Evolutionary conservation across 1,140 invertebrate genomes (phyloP).

Genomic region (Cotesia glomerata): DNA sequence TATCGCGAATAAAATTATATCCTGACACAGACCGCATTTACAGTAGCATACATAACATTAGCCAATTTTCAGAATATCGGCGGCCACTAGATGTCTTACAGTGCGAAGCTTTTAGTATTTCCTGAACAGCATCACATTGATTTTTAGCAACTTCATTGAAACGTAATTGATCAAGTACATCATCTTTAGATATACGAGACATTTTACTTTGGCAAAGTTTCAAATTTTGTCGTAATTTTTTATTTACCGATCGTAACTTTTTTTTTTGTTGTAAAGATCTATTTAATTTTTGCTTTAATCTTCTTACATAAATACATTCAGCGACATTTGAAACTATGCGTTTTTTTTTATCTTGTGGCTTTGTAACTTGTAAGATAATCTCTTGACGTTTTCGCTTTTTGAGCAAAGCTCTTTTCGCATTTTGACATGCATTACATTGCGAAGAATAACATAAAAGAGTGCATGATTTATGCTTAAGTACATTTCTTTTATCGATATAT

Average conservation of each 20-base stretch:
- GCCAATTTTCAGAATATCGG: slow-evolving; percentile 31
- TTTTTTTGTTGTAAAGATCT: neutral
- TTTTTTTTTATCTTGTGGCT: neutral
- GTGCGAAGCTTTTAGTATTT: slow-evolving; percentile 28
- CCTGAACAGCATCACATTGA: slow-evolving; percentile 12
- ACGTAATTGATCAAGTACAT: slow-evolving; percentile 32
- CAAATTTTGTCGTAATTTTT: neutral
- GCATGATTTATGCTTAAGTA: neutral
- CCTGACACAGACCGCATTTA: slow-evolving; percentile 33
- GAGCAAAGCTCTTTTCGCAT: neutral
- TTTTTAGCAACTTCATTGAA: slow-evolving; percentile 22
- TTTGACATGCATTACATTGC: neutral
- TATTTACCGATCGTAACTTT: neutral
- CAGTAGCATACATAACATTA: slow-evolving; percentile 35
- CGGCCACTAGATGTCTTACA: neutral
- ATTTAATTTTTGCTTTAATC: neutral
- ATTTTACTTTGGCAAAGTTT: neutral
- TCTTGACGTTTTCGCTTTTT: neutral
- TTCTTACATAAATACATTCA: neutral
- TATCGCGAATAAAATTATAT: slow-evolving; percentile 33
- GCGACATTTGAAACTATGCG: neutral
- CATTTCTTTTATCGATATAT: neutral
- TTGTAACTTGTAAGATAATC: neutral
- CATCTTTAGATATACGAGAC: neutral
- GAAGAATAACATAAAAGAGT: neutral